Percentiles rank a stretch among this genome's conserved stretches.
phyloP scores from a whole-genome alignment of 2,113 vertebrate genomes.

The Orientallactaga bullata region DNA sequence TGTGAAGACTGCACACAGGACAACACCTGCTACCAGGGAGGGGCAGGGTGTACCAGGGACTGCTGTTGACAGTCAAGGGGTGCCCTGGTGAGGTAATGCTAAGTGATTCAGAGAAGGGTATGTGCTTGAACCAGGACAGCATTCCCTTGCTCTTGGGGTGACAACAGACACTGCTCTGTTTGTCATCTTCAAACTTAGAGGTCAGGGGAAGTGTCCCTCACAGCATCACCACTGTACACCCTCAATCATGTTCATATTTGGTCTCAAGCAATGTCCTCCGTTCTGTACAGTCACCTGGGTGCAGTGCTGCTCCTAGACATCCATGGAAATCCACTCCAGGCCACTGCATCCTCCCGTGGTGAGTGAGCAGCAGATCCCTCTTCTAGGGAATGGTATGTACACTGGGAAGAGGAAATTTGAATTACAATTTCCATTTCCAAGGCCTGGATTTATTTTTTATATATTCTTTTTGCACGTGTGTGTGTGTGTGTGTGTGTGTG shows the following conservation, averaged over 20 bases:
- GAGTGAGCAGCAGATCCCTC: background rate
- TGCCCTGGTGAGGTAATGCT: fast-evolving
- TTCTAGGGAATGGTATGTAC: fast-evolving
- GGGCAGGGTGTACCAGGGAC: background rate
- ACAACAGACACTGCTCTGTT: fast-evolving
- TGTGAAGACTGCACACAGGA: background rate
- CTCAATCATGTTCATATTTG: background rate
- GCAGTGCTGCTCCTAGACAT: background rate
- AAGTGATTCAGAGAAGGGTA: fast-evolving
- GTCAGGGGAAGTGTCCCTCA: background rate
- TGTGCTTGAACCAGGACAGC: fast-evolving
- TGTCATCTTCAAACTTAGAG: background rate
- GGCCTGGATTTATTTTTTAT: background rate
- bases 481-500: background rate
- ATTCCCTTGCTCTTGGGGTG: fast-evolving
- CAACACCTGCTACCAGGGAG: background rate
- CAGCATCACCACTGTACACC: background rate
- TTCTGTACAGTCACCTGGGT: background rate
- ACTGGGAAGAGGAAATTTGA: fast-evolving
- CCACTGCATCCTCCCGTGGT: background rate
- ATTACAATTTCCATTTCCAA: no score
- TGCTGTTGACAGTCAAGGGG: fast-evolving
- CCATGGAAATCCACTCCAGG: no score
- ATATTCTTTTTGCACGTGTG: no score
- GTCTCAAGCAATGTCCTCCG: background rate